Evolutionary conservation across 2,113 vertebrate genomes (phyloP).

Genomic region (Piprites chloris): DNA sequence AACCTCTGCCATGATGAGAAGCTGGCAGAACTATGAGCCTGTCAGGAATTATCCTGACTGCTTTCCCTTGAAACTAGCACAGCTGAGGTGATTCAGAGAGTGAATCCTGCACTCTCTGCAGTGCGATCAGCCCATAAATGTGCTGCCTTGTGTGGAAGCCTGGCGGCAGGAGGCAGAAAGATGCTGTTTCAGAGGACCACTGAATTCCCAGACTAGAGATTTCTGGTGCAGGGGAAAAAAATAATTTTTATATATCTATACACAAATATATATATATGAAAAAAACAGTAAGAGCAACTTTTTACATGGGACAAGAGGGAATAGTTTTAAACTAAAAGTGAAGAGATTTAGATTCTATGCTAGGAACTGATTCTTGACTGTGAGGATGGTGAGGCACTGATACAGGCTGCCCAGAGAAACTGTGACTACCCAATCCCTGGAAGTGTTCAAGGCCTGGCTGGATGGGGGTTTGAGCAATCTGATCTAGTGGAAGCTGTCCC

Average conservation of each 20-base stretch:
- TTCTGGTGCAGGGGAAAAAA: neutral
- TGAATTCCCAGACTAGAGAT: neutral
- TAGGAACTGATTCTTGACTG: neutral
- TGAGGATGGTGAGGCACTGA: neutral
- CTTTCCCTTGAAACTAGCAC: neutral
- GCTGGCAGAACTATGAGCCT: neutral
- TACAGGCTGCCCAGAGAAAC: neutral
- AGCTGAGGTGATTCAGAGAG: neutral
- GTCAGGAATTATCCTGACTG: neutral
- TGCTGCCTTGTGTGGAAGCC: neutral
- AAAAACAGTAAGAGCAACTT: accelerated
- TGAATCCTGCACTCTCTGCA: accelerated
- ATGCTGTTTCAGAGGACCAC: neutral
- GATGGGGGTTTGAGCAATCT: neutral
- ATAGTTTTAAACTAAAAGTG: neutral
- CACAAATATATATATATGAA: neutral
- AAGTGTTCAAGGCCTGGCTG: neutral
- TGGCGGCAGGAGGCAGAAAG: neutral
- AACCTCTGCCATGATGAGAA: neutral
- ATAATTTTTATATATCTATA: too few relatives aligned
- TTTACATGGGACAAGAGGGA: neutral
- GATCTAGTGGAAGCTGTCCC: neutral
- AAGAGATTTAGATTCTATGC: neutral
- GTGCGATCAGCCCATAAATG: neutral
- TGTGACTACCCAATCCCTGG: neutral